These are phyloP conservation scores for Aproaerema taeniolella DNA, from an alignment of 2,888 invertebrate species.

Conservation along the genomic window DNA sequence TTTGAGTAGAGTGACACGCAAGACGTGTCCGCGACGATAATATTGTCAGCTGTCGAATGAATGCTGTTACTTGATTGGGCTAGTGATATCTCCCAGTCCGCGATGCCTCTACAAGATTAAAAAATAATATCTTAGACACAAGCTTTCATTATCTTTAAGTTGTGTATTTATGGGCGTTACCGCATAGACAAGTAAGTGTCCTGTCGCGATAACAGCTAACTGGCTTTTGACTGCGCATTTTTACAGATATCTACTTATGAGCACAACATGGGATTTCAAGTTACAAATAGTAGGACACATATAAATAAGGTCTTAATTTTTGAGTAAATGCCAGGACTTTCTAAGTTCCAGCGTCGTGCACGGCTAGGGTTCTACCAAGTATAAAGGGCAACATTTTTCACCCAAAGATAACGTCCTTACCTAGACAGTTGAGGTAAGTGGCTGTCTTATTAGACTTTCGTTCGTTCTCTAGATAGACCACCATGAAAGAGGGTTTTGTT, in stretches of 20 bases:
- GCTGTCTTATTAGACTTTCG: slow-evolving; percentile 65
- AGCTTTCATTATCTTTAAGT: no score
- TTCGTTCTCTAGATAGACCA: slow-evolving; percentile 53
- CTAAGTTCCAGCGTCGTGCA: slow-evolving; percentile 22
- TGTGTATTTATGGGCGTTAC: no score
- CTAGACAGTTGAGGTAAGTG: slow-evolving; percentile 58
- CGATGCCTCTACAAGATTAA: not conserved
- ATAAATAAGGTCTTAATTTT: no score
- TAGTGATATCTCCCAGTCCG: not conserved
- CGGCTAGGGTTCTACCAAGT: slow-evolving; percentile 30
- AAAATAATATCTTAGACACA: no score
- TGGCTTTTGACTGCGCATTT: not conserved
- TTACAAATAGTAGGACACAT: no score
- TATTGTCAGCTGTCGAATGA: slow-evolving; percentile 34
- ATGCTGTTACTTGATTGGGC: slow-evolving; percentile 26
- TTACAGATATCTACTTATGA: no score
- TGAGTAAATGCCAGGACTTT: slow-evolving; percentile 5
- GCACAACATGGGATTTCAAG: no score
- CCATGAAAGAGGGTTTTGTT: slow-evolving; percentile 54
- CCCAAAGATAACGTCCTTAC: slow-evolving; percentile 54
- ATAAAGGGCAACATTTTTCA: slow-evolving; percentile 71
- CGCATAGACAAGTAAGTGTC: no score
- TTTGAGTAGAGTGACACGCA: slow-evolving; percentile 28
- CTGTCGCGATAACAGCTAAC: not conserved
- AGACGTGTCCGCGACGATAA: slow-evolving; percentile 24